Conservation (phyloP, 2,888 invertebrate species). For the Leptarthrus brevirostris region DNA sequence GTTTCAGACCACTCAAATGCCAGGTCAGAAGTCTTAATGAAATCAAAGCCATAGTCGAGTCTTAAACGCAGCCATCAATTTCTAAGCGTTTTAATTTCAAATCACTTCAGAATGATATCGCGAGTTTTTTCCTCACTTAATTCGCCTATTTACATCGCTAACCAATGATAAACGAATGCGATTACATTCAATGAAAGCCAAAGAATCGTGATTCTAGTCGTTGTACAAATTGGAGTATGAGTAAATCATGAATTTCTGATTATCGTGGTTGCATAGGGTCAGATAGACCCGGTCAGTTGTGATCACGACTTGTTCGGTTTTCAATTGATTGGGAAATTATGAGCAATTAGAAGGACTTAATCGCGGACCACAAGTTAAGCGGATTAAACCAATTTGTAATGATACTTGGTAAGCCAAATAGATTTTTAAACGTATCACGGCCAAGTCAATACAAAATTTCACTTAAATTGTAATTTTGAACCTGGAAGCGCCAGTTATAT, state of each 20-base stretch:
- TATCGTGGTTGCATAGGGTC: background rate
- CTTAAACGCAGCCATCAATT: conserved; percentile 35
- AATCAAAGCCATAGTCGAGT: conserved; percentile 6
- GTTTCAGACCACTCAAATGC: conserved; percentile 5
- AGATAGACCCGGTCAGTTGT: background rate
- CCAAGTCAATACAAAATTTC: too few species aligned
- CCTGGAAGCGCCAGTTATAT: too few species aligned
- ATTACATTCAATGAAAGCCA: background rate
- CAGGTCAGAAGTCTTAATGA: conserved; percentile 14
- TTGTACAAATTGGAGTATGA: conserved; percentile 8
- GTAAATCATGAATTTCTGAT: conserved; percentile 22
- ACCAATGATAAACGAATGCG: conserved; percentile 3
- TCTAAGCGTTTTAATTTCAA: conserved; percentile 27
- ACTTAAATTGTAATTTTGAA: too few species aligned
- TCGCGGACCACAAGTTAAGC: background rate
- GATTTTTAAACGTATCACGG: too few species aligned
- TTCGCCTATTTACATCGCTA: background rate
- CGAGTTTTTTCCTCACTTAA: too few species aligned
- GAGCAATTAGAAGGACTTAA: background rate
- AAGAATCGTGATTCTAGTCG: conserved; percentile 9
- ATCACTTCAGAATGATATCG: conserved; percentile 18
- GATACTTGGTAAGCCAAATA: too few species aligned
- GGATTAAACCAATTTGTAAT: too few species aligned
- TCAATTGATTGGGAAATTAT: conserved; percentile 18
- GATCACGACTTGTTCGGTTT: conserved; percentile 9